Conservation (phyloP, 2,797 vertebrate genomes). For the Chiloscyllium punctatum region DNA sequence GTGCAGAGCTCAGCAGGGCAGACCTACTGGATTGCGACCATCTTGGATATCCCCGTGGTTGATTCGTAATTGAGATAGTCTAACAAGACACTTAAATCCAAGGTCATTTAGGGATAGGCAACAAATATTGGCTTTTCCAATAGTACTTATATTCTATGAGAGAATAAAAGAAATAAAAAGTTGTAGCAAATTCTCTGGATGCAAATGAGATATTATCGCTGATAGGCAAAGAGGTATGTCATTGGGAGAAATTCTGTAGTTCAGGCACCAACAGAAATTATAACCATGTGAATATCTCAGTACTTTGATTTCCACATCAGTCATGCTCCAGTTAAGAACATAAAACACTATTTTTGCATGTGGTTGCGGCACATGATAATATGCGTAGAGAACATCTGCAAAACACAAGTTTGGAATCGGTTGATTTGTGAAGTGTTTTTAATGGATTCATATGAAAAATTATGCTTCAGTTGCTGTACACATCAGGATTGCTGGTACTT, state of each 20-base stretch:
- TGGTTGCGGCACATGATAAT: not conserved
- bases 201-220: not conserved
- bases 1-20: too few species aligned
- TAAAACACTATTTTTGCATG: not conserved
- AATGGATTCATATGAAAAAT: not conserved
- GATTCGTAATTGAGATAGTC: too few species aligned
- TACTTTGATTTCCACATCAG: not conserved
- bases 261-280: not conserved
- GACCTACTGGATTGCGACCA: too few species aligned
- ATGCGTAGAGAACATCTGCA: not conserved
- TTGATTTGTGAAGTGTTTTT: not conserved
- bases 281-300: not conserved
- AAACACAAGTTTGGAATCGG: not conserved
- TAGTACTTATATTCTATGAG: too few species aligned
- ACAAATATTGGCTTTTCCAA: too few species aligned
- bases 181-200: not conserved
- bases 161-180: not conserved
- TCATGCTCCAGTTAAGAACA: not conserved
- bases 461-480: not conserved
- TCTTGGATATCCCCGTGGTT: too few species aligned
- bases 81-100: too few species aligned
- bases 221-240: not conserved
- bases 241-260: not conserved
- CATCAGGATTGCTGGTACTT: not conserved
- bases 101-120: too few species aligned